phyloP scores from a whole-genome alignment of 2,797 vertebrate species.

The Anisognathus igniventris region DNA sequence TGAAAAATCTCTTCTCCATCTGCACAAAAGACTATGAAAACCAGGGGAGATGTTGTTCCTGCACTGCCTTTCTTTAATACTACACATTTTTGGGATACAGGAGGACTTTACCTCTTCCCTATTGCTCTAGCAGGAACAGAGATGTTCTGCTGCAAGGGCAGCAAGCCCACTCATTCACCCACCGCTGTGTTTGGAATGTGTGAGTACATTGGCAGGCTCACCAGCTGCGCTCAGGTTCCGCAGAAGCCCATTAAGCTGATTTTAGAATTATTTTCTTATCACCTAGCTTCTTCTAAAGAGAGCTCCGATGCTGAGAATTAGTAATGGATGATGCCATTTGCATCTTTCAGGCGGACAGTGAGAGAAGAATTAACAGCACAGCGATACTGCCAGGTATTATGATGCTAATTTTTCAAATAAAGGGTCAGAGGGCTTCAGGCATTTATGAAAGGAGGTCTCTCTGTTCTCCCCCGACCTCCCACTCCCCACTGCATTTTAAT shows the following conservation, averaged over 20 bases:
- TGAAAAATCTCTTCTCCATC: background rate
- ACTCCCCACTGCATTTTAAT: background rate
- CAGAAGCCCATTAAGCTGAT: background rate
- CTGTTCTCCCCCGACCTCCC: background rate
- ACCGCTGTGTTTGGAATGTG: background rate
- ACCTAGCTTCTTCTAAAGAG: background rate
- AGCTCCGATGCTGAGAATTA: background rate
- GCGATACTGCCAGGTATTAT: background rate
- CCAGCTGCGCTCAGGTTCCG: background rate
- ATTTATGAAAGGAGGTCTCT: background rate
- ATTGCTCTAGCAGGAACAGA: background rate
- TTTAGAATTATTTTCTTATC: background rate
- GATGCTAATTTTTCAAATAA: constrained; percentile 42
- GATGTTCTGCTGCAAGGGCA: background rate
- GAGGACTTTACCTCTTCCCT: background rate
- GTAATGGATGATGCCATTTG: background rate
- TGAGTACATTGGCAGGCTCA: background rate
- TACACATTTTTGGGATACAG: background rate
- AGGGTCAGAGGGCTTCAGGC: background rate
- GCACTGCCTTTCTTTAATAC: background rate
- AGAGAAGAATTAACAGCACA: background rate
- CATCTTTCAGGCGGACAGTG: background rate
- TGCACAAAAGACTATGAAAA: background rate
- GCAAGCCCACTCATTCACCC: background rate
- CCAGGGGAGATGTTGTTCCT: background rate